Conservation (phyloP, 53 echinoderm and acorn worm species). For the Paracentrotus lividus region DNA sequence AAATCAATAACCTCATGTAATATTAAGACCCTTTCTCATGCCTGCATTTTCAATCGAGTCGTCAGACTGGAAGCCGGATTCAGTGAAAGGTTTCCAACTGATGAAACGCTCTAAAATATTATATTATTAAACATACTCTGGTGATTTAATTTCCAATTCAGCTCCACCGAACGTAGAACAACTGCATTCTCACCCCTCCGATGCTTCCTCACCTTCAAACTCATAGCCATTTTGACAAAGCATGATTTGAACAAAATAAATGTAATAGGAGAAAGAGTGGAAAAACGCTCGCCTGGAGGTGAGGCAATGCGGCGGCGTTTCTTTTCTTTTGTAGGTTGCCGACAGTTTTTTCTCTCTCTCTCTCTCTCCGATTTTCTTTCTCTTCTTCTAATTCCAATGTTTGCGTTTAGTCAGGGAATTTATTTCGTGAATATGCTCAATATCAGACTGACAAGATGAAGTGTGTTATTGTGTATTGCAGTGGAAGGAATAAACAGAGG, state of each 20-base stretch:
- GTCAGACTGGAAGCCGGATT: not conserved
- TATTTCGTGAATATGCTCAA: not conserved
- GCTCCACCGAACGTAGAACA: not conserved
- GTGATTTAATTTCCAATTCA: conserved; percentile 36
- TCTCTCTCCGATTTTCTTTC: too few species aligned
- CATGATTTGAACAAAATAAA: not conserved
- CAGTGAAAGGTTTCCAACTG: not conserved
- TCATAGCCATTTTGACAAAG: conserved; percentile 16
- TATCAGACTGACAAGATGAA: conserved; percentile 62
- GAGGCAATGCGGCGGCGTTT: conserved; percentile 26
- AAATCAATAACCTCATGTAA: not conserved
- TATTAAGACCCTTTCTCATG: not conserved
- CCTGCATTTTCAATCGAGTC: not conserved
- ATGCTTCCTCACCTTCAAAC: conserved; percentile 16
- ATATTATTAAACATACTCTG: conserved; percentile 25
- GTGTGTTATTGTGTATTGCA: conserved; percentile 60
- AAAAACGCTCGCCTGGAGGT: conserved; percentile 21
- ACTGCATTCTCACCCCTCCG: conserved; percentile 12
- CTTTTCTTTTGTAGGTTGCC: conserved; percentile 48
- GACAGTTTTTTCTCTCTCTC: conserved; percentile 7
- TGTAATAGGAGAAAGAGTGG: conserved; percentile 2
- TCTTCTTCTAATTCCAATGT: conserved; percentile 5
- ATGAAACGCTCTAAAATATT: conserved; percentile 12
- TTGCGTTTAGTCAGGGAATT: conserved; percentile 46
- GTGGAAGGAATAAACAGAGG: conserved; percentile 49